These are phyloP conservation scores for Arctia plantaginis DNA, from an alignment of 2,888 invertebrate genomes.

Conservation along the genomic window DNA sequence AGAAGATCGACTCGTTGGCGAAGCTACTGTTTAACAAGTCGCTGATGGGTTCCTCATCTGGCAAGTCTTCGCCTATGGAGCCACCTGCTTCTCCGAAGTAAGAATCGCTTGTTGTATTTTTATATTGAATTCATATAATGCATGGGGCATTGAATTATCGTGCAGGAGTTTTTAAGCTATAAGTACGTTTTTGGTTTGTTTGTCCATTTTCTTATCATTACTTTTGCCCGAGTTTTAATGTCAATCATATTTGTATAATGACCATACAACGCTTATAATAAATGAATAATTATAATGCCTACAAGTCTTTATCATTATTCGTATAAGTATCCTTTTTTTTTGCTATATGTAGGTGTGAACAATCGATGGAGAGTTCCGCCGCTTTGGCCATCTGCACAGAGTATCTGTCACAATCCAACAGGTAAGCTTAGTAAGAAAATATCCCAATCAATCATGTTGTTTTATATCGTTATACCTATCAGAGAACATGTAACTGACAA, in stretches of 20 bases:
- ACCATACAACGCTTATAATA: no score
- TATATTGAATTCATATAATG: neutral
- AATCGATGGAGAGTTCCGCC: conserved; percentile 80
- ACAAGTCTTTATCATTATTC: neutral
- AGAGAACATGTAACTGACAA: no score
- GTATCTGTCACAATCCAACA: conserved; percentile 75
- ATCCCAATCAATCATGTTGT: neutral
- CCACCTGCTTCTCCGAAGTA: conserved; percentile 78
- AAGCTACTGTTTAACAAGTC: conserved; percentile 91
- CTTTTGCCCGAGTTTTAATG: no score
- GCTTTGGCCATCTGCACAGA: conserved; percentile 80
- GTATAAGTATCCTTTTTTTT: neutral
- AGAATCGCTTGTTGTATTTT: conserved; percentile 1
- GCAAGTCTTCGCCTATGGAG: conserved; percentile 81
- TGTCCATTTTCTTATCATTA: no score
- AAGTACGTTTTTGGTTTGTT: no score
- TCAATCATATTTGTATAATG: no score
- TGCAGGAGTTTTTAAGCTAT: no score
- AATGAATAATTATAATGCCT: no score
- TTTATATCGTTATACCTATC: no score
- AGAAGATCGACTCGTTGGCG: conserved; percentile 91
- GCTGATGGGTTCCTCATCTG: conserved; percentile 77
- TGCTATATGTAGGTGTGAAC: conserved; percentile 64
- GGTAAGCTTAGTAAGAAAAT: conserved; percentile 59
- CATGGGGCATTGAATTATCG: no score